Conservation (phyloP, 1,140 invertebrate genomes). For the Ctenoplectra terminalis region DNA sequence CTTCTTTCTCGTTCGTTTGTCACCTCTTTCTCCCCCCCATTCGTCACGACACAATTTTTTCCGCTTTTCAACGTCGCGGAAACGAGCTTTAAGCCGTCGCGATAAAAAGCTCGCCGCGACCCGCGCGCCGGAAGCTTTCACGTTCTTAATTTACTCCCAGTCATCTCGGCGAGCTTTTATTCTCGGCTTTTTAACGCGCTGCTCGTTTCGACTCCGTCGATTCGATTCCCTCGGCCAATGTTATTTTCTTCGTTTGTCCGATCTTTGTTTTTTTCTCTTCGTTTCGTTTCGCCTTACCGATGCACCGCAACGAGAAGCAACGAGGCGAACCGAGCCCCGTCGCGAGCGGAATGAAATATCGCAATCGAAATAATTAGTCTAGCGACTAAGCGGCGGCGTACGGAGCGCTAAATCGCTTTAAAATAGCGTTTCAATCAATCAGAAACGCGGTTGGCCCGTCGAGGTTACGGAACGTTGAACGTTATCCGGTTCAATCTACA, state of each 20-base stretch:
- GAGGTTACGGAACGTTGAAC: background rate
- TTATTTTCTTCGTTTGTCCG: background rate
- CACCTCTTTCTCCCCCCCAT: too few relatives aligned
- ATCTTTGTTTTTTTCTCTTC: background rate
- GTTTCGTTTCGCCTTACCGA: too few relatives aligned
- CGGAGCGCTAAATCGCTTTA: background rate
- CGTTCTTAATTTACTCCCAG: background rate
- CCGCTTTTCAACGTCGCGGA: background rate
- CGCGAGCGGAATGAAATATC: too few relatives aligned
- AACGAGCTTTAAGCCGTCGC: background rate
- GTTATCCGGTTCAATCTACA: slow-evolving; percentile 46
- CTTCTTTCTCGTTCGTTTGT: too few relatives aligned
- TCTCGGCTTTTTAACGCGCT: background rate
- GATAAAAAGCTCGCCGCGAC: background rate
- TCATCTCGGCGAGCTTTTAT: background rate
- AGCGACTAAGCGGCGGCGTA: background rate
- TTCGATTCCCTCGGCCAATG: background rate
- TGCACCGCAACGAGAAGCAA: too few relatives aligned
- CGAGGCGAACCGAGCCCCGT: background rate
- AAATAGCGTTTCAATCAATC: background rate
- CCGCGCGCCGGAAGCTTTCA: background rate
- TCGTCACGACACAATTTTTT: background rate
- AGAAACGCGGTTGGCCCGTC: background rate
- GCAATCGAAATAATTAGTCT: background rate
- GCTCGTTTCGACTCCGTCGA: background rate